Conservation (phyloP, 2,888 invertebrate genomes). For the Deladenus siricidicola region DNA sequence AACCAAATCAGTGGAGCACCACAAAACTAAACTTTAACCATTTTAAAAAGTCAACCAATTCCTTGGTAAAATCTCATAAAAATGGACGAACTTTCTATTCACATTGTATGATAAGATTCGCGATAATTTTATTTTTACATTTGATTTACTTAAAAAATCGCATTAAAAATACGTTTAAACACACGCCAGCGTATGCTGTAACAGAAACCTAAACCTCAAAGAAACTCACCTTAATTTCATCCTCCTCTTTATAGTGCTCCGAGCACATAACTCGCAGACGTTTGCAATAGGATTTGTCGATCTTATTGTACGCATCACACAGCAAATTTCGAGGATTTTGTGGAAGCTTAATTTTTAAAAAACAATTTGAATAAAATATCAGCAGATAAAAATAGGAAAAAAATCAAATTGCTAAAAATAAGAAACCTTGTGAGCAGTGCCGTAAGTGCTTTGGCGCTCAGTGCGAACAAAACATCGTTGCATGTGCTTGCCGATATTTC, state of each 20-base stretch:
- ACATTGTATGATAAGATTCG: too few relatives aligned
- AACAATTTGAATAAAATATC: neutral
- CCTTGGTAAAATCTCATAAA: too few relatives aligned
- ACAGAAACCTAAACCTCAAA: too few relatives aligned
- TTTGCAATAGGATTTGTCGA: conserved; percentile 81
- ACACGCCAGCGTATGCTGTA: too few relatives aligned
- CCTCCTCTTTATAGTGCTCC: conserved; percentile 73
- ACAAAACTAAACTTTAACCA: too few relatives aligned
- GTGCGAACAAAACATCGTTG: conserved; percentile 37
- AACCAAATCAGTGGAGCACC: conserved; percentile 26
- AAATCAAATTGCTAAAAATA: too few relatives aligned
- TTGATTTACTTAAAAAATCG: too few relatives aligned
- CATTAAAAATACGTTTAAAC: too few relatives aligned
- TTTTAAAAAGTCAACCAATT: too few relatives aligned
- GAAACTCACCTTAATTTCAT: conserved; percentile 14
- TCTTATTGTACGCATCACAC: conserved; percentile 81
- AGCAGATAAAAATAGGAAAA: too few relatives aligned
- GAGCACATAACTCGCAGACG: conserved; percentile 87
- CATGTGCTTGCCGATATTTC: conserved; percentile 31
- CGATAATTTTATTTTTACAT: too few relatives aligned
- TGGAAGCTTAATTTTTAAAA: conserved; percentile 55
- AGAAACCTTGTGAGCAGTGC: conserved; percentile 10
- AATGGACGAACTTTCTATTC: too few relatives aligned
- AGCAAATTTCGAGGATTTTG: conserved; percentile 67
- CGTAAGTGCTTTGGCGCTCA: conserved; percentile 42